Evolutionary conservation across 37 sponge, comb jelly and placozoan genomes (phyloP).

Genomic region (Bolinopsis microptera): DNA sequence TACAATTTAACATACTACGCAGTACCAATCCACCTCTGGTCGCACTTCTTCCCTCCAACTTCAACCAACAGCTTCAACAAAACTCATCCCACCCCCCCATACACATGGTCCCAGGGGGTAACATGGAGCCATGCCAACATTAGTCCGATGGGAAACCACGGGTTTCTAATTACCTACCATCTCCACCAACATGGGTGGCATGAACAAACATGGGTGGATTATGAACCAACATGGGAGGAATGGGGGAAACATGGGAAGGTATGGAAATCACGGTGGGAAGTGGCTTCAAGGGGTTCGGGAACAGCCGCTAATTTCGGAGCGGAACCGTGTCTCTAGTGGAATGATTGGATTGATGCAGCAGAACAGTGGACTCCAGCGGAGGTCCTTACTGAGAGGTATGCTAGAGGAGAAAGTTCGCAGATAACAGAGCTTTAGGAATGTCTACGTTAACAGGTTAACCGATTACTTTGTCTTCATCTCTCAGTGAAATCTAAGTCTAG

Average conservation of each 20-base stretch:
- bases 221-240: neutral
- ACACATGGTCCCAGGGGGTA: neutral
- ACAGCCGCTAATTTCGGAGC: neutral
- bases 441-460: neutral
- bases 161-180: neutral
- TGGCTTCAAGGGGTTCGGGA: neutral
- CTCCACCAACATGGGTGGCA: no score
- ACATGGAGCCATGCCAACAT: neutral
- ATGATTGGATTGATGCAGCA: constrained; percentile 10
- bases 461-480: no score
- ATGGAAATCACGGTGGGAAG: neutral
- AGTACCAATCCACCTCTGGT: neutral
- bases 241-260: neutral
- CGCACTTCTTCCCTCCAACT: constrained; percentile 28
- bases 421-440: constrained; percentile 32
- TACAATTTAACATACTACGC: neutral
- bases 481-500: no score
- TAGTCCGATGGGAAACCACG: neutral
- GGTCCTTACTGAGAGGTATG: neutral
- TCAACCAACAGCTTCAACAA: neutral
- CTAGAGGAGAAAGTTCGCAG: constrained; percentile 43
- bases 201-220: neutral
- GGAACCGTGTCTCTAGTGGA: neutral
- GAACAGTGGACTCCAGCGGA: neutral
- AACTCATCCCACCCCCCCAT: no score